Percentiles rank a stretch among this genome's conserved stretches.
Evolutionary conservation across 1,140 invertebrate species (phyloP).

Genomic region (Orussus abietinus): DNA sequence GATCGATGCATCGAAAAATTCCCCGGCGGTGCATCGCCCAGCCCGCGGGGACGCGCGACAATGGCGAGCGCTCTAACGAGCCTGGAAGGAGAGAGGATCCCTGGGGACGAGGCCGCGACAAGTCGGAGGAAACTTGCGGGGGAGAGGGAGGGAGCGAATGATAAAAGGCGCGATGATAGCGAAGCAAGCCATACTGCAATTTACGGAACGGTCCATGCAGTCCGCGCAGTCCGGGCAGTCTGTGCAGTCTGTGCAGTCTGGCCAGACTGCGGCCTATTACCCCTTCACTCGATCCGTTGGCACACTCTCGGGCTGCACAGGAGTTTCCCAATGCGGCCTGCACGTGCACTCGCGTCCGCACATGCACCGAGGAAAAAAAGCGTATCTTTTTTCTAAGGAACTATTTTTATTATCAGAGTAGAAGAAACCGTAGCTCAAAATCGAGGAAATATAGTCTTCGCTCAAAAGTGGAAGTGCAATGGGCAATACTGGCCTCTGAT

Average conservation of each 20-base stretch:
- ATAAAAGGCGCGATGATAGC: background rate
- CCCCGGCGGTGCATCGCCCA: background rate
- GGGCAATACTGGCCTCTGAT: no score
- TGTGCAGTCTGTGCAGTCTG: background rate
- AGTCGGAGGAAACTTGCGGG: background rate
- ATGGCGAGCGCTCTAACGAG: background rate
- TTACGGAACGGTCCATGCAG: no score
- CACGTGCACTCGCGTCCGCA: background rate
- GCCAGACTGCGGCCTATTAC: slow-evolving; percentile 1
- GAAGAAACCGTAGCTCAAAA: no score
- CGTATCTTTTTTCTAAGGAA: no score
- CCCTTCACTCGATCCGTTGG: background rate
- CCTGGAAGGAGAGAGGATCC: no score
- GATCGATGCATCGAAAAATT: background rate
- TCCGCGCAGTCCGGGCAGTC: no score
- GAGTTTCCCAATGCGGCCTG: slow-evolving; percentile 1
- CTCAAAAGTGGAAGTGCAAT: no score
- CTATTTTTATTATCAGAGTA: no score
- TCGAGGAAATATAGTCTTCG: no score
- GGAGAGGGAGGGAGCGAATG: slow-evolving; percentile 1
- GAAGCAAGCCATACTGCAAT: background rate
- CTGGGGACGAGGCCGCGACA: background rate
- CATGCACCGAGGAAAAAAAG: background rate
- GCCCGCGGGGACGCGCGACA: background rate
- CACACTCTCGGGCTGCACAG: background rate